Conservation (phyloP, 2,888 invertebrate genomes). For the Stegophylla sp. region DNA sequence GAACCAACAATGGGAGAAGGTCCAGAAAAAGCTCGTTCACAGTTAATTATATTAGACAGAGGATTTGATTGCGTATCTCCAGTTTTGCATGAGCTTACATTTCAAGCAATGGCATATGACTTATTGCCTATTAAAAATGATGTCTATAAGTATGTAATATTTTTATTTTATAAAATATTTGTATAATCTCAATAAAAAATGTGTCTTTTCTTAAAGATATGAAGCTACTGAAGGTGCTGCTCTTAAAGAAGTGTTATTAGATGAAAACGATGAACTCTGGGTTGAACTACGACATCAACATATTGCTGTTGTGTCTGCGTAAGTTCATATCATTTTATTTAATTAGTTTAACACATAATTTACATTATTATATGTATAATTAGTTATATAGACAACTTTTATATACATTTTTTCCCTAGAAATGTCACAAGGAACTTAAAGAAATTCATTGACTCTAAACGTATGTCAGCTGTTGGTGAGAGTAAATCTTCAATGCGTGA, state of each 20-base stretch:
- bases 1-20: slow-evolving; percentile 99
- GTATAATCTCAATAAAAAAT: too few species aligned
- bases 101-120: slow-evolving; percentile 99
- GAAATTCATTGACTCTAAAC: too few species aligned
- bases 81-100: slow-evolving; percentile 93
- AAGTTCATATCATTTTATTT: slow-evolving; percentile 64
- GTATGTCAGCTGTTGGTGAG: too few species aligned
- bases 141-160: slow-evolving; percentile 83
- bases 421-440: too few species aligned
- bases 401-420: too few species aligned
- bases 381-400: too few species aligned
- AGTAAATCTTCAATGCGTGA: too few species aligned
- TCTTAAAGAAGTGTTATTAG: slow-evolving; percentile 91
- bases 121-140: slow-evolving; percentile 97
- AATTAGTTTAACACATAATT: too few species aligned
- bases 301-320: slow-evolving; percentile 96
- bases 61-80: slow-evolving; percentile 99
- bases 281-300: slow-evolving; percentile 97
- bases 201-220: slow-evolving; percentile 77
- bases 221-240: slow-evolving; percentile 84
- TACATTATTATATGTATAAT: too few species aligned
- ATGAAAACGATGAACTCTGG: slow-evolving; percentile 99
- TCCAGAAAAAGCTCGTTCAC: slow-evolving; percentile 94
- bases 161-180: slow-evolving; percentile 2
- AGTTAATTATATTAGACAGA: slow-evolving; percentile 92